These are phyloP conservation scores for Illadopsis cleaveri DNA, from an alignment of 2,113 vertebrate species.

Conservation along the genomic window DNA sequence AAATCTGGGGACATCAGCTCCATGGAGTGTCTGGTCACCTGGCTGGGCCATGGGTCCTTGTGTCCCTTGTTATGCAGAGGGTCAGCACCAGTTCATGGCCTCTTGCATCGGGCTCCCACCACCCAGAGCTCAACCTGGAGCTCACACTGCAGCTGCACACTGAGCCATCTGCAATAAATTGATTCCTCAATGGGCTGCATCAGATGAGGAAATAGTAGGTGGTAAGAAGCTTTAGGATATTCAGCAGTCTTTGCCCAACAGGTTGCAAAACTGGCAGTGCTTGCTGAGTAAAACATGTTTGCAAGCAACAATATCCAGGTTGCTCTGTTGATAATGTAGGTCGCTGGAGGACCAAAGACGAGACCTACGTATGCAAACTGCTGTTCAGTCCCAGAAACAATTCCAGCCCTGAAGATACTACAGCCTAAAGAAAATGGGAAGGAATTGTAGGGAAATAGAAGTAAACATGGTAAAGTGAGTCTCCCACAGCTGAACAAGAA, in stretches of 20 bases:
- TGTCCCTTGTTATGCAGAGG: neutral
- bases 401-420: neutral
- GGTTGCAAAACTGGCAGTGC: neutral
- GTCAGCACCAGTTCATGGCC: neutral
- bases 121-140: neutral
- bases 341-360: neutral
- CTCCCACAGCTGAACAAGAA: neutral
- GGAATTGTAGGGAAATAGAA: neutral
- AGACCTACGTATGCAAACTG: neutral
- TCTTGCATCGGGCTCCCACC: neutral
- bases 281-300: neutral
- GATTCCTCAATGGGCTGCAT: neutral
- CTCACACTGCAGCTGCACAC: neutral
- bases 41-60: neutral
- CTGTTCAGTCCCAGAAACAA: neutral
- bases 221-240: neutral
- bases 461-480: neutral
- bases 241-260: neutral
- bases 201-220: neutral
- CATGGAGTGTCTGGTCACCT: fast-evolving
- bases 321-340: neutral
- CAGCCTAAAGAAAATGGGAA: neutral
- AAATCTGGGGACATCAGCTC: neutral
- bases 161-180: neutral
- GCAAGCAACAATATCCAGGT: neutral